Percentiles rank a stretch among this genome's conserved stretches.
These are phyloP conservation scores for Drosophila teissieri DNA, from an alignment of 1,140 invertebrate species.

Conservation along the genomic window DNA sequence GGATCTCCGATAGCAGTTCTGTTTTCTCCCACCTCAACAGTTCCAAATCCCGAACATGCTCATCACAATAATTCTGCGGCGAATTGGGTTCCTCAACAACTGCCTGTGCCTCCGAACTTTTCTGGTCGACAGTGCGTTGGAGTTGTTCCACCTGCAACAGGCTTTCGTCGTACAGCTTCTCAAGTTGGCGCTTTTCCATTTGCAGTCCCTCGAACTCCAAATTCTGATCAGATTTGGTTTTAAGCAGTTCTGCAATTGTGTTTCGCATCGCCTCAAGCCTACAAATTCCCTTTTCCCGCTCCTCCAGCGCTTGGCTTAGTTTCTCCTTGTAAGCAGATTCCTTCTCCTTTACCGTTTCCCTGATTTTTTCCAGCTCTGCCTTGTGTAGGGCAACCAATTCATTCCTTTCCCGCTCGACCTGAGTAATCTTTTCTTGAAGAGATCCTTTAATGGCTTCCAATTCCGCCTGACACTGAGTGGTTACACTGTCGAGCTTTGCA, in stretches of 20 bases:
- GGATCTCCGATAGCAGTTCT: conserved; percentile 12
- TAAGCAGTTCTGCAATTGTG: not conserved
- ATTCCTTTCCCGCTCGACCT: not conserved
- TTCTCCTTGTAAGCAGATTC: not conserved
- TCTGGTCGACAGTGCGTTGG: not conserved
- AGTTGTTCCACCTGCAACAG: conserved; percentile 20
- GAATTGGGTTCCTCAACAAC: no score
- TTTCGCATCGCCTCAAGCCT: not conserved
- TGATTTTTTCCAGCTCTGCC: not conserved
- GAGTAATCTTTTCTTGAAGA: not conserved
- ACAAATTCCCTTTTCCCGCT: not conserved
- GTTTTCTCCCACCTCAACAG: conserved; percentile 28
- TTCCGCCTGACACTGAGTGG: not conserved
- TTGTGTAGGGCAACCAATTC: not conserved
- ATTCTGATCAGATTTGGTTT: not conserved
- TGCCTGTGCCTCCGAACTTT: not conserved
- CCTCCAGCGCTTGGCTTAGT: not conserved
- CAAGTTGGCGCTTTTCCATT: conserved; percentile 36
- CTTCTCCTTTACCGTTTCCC: not conserved
- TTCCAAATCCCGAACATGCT: conserved; percentile 21
- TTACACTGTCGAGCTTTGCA: conserved; percentile 4
- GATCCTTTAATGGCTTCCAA: not conserved
- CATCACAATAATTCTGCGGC: no score
- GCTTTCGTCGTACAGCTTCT: conserved; percentile 39
- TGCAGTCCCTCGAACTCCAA: not conserved